phyloP scores from a whole-genome alignment of 2,113 vertebrate species.

The Rousettus leschenaultii region DNA sequence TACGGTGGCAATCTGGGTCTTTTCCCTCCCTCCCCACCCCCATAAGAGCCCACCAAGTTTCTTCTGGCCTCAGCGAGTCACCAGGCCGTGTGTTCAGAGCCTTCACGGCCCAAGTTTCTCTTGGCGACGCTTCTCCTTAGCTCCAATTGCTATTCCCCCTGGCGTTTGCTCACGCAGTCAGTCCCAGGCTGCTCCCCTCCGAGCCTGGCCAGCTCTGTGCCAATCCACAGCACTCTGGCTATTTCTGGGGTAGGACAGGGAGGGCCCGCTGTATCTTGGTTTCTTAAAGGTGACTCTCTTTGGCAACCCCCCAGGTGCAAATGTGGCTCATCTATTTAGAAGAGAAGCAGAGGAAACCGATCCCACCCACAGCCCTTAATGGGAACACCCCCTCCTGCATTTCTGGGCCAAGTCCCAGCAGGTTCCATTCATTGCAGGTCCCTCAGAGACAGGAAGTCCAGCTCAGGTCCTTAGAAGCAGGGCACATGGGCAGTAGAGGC shows the following conservation, averaged over 20 bases:
- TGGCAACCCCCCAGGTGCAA: background rate
- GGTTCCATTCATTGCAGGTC: too few species aligned
- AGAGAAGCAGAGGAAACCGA: constrained; percentile 10
- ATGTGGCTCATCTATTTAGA: background rate
- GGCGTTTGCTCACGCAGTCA: background rate
- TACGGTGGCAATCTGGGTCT: background rate
- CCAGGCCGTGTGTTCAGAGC: background rate
- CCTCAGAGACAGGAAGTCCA: background rate
- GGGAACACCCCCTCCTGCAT: background rate
- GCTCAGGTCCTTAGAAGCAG: background rate
- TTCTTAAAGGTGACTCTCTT: background rate
- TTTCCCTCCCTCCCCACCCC: background rate
- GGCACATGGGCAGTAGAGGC: background rate
- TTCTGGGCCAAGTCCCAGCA: background rate
- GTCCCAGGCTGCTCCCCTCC: background rate
- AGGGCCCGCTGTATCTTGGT: background rate
- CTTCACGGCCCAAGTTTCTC: background rate
- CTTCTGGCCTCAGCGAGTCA: background rate
- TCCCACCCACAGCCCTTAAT: background rate
- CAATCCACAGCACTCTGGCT: background rate
- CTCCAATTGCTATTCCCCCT: background rate
- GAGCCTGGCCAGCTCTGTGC: background rate
- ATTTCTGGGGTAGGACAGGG: background rate
- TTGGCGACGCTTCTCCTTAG: background rate
- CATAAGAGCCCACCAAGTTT: background rate